Evolutionary conservation across 1,140 invertebrate species (phyloP).

Genomic region (Idris sp.): DNA sequence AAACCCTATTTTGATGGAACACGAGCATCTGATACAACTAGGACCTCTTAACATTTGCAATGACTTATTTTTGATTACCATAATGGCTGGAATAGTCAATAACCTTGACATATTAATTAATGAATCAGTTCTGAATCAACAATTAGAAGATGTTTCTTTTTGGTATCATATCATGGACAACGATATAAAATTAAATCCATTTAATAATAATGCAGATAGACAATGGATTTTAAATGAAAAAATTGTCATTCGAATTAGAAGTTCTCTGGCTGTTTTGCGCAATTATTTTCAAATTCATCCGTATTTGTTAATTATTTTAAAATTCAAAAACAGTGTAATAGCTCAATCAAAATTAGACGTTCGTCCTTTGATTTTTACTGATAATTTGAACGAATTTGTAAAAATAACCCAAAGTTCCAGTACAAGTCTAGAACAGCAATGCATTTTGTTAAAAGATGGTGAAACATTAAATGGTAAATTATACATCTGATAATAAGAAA

Average conservation of each 20-base stretch:
- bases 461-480: conserved; percentile 34
- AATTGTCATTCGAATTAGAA: conserved; percentile 71
- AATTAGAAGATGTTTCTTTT: conserved; percentile 58
- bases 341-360: conserved; percentile 70
- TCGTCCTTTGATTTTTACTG: conserved; percentile 63
- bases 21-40: conserved; percentile 74
- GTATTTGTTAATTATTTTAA: conserved; percentile 68
- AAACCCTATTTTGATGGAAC: conserved; percentile 64
- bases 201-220: conserved; percentile 60
- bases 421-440: conserved; percentile 66
- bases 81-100: conserved; percentile 63
- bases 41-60: conserved; percentile 67
- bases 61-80: conserved; percentile 70
- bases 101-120: conserved; percentile 66
- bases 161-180: conserved; percentile 71
- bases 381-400: conserved; percentile 64
- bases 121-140: conserved; percentile 45
- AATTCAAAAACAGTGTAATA: conserved; percentile 63
- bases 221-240: conserved; percentile 69
- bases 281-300: conserved; percentile 70
- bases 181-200: conserved; percentile 67
- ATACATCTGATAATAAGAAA: no score
- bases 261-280: conserved; percentile 67
- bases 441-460: conserved; percentile 63
- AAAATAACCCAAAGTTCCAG: conserved; percentile 56